Percentiles rank a stretch among this genome's conserved stretches.
Evolutionary conservation across 2,113 vertebrate genomes (phyloP).

Genomic region (Calyptomena viridis): DNA sequence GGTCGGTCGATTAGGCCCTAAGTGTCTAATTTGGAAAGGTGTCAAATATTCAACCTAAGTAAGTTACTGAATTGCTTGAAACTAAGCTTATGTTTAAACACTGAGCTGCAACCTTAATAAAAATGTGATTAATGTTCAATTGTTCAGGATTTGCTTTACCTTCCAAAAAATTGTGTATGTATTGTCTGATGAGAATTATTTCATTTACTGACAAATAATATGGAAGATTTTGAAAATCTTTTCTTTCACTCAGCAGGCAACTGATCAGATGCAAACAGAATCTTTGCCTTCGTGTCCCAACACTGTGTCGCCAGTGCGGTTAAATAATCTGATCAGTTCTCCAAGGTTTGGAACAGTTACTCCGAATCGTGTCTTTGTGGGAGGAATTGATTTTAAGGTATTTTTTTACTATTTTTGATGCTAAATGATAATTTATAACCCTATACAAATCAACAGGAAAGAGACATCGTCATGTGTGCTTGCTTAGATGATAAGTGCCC

Average conservation of each 20-base stretch:
- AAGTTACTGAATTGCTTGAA: neutral
- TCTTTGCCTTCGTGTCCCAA: conserved; percentile 71
- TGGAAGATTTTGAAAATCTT: neutral
- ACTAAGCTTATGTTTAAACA: neutral
- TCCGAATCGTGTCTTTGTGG: conserved; percentile 90
- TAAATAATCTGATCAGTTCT: conserved; percentile 61
- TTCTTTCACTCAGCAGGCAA: conserved; percentile 67
- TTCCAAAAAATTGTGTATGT: neutral
- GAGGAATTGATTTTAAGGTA: conserved; percentile 86
- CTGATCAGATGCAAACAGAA: conserved; percentile 73
- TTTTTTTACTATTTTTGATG: neutral
- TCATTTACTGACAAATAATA: neutral
- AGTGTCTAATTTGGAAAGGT: neutral
- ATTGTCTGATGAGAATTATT: neutral
- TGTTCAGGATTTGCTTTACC: neutral
- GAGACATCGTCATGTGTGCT: accelerated
- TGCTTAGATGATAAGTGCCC: neutral
- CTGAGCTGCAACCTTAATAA: neutral
- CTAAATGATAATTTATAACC: neutral
- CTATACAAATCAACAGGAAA: neutral
- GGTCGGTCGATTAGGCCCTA: neutral
- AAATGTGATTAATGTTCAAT: neutral
- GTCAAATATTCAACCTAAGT: neutral
- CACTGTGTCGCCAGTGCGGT: conserved; percentile 62
- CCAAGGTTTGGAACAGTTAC: conserved; percentile 76